A percentile compares a stretch with the other conserved stretches of the same genome.
Evolutionary conservation across 1,140 invertebrate species (phyloP).

Genomic region (Liolophura sinensis): DNA sequence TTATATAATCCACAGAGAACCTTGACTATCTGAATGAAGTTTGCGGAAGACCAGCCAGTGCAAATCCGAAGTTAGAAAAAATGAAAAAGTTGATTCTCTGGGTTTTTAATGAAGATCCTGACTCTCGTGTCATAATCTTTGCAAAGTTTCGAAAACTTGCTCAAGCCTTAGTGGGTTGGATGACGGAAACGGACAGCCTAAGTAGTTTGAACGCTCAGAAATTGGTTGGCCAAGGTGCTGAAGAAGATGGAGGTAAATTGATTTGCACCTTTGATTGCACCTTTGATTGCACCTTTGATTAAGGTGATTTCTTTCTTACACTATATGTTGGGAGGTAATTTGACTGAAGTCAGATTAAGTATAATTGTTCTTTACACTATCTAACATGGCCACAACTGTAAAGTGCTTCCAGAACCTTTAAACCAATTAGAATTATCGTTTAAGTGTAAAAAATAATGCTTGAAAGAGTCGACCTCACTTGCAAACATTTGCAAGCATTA

Average conservation of each 20-base stretch:
- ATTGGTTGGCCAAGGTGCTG: constrained; percentile 34
- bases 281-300: background rate
- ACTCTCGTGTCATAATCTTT: constrained; percentile 39
- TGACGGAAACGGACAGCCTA: constrained; percentile 28
- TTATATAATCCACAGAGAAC: too few species aligned
- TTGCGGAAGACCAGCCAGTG: constrained; percentile 12
- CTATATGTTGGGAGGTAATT: background rate
- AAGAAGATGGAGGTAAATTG: constrained; percentile 31
- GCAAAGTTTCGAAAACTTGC: constrained; percentile 39
- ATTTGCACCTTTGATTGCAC: too few species aligned
- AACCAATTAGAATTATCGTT: too few species aligned
- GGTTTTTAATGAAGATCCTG: constrained; percentile 22
- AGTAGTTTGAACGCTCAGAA: constrained; percentile 26
- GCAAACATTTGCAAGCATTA: too few species aligned
- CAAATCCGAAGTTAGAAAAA: constrained; percentile 36
- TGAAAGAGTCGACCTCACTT: too few species aligned
- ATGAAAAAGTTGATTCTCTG: constrained; percentile 25
- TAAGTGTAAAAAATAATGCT: too few species aligned
- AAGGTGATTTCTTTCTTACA: background rate
- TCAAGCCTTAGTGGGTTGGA: constrained; percentile 33
- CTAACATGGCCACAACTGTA: too few species aligned
- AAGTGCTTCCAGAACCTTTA: too few species aligned
- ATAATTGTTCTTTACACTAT: too few species aligned
- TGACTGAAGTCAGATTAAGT: background rate
- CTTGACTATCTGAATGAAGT: constrained; percentile 9